Percentiles rank a stretch among this genome's conserved stretches.
phyloP scores from a whole-genome alignment of 2,888 invertebrate genomes.

The Opisthograptis luteolata region DNA sequence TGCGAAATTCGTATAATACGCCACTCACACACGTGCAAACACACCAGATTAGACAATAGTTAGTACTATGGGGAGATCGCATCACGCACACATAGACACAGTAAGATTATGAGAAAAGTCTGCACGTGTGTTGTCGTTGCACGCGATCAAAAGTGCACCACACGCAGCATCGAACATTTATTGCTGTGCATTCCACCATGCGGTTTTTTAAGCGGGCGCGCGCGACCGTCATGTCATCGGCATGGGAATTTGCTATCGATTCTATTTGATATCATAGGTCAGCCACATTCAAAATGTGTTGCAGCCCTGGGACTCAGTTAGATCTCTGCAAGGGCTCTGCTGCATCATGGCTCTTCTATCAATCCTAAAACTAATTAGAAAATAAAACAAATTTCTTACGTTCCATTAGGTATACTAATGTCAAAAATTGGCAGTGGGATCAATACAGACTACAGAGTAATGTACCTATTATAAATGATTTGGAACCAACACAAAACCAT shows the following conservation, averaged over 20 bases:
- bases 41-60: conserved; percentile 18
- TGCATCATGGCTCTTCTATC: no score
- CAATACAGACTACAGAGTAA: no score
- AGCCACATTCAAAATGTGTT: no score
- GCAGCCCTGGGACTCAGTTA: no score
- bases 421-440: no score
- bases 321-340: no score
- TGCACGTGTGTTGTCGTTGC: conserved; percentile 56
- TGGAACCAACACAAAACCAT: no score
- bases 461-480: no score
- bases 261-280: no score
- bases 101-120: conserved; percentile 32
- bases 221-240: not conserved
- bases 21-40: conserved; percentile 31
- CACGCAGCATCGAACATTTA: conserved; percentile 64
- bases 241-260: not conserved
- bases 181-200: conserved; percentile 47
- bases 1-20: conserved; percentile 40
- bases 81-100: conserved; percentile 32
- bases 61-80: conserved; percentile 19
- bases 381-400: no score
- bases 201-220: not conserved
- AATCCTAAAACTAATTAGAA: no score
- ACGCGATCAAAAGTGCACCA: conserved; percentile 68
- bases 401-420: no score